These are phyloP conservation scores for Zeuzera pyrina DNA, from an alignment of 2,888 invertebrate genomes.

Conservation along the genomic window DNA sequence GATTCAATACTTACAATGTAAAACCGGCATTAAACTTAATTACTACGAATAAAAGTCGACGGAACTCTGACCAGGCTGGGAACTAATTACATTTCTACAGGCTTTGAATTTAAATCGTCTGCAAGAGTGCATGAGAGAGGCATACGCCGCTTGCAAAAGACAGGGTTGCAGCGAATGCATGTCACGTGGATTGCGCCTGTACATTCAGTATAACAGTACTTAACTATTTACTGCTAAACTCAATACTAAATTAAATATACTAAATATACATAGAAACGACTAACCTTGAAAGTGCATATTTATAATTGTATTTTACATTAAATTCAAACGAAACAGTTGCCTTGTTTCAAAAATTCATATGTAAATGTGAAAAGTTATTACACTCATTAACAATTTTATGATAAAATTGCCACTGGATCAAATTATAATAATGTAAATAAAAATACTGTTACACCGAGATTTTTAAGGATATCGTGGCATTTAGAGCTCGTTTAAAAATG, in stretches of 20 bases:
- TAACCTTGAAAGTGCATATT: not conserved
- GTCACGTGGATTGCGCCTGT: too few relatives aligned
- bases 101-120: constrained; percentile 66
- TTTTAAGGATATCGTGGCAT: not conserved
- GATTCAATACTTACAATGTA: constrained; percentile 33
- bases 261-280: not conserved
- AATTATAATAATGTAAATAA: not conserved
- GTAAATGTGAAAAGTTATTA: constrained; percentile 1
- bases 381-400: constrained; percentile 1
- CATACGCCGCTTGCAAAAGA: too few relatives aligned
- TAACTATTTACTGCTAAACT: too few relatives aligned
- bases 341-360: not conserved
- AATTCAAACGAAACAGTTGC: not conserved
- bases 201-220: too few relatives aligned
- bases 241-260: too few relatives aligned
- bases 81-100: constrained; percentile 66
- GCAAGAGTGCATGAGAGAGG: constrained; percentile 20
- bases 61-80: constrained; percentile 54
- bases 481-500: not conserved
- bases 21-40: constrained; percentile 60
- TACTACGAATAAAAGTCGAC: constrained; percentile 55
- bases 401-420: not conserved
- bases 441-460: constrained; percentile 3
- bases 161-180: too few relatives aligned
- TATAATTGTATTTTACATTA: not conserved